phyloP scores from a whole-genome alignment of 2,113 vertebrate species.

The Maccullochella peelii region DNA sequence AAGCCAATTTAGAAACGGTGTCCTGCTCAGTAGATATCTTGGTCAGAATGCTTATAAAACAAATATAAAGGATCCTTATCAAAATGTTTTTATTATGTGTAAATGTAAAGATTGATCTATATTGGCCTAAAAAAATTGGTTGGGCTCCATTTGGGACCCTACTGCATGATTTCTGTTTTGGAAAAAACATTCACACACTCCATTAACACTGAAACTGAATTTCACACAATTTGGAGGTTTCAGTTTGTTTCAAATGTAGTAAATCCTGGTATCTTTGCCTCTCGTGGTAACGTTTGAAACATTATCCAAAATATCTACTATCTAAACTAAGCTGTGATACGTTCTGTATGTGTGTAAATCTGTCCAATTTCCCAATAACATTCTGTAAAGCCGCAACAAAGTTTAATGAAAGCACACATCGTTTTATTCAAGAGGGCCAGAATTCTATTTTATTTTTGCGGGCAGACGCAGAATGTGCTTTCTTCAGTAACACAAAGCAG shows the following conservation, averaged over 20 bases:
- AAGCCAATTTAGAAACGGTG: not conserved
- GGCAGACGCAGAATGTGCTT: conserved; percentile 32
- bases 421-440: not conserved
- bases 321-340: not conserved
- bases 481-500: conserved; percentile 60
- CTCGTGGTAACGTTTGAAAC: not conserved
- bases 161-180: too few relatives aligned
- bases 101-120: not conserved
- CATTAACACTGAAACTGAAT: not conserved
- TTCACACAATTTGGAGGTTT: not conserved
- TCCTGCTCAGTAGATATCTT: not conserved
- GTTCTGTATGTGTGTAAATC: not conserved
- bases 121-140: not conserved
- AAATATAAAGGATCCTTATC: not conserved
- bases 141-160: too few relatives aligned
- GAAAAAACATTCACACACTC: too few relatives aligned
- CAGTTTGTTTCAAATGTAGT: not conserved
- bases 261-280: not conserved
- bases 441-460: conserved; percentile 12
- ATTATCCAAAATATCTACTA: not conserved
- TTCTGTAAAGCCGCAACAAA: conserved; percentile 1
- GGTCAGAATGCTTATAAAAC: not conserved
- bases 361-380: not conserved
- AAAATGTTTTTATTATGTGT: not conserved
- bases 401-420: not conserved